phyloP scores from a whole-genome alignment of 2,888 invertebrate species.

The Empis livida region DNA sequence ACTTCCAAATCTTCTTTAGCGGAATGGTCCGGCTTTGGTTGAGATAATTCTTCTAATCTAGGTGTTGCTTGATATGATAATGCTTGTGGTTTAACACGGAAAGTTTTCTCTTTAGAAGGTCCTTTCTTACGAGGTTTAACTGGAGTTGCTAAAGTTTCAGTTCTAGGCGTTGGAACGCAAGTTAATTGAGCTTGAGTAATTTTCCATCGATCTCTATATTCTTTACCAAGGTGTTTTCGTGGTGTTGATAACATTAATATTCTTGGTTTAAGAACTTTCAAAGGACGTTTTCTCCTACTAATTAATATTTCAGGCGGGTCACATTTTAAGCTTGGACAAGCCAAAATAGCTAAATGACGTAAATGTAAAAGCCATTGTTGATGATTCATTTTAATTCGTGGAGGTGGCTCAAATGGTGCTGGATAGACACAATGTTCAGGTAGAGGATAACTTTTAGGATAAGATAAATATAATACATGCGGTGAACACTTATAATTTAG shows the following conservation, averaged over 20 bases:
- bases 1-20: no score
- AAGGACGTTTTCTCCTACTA: not conserved
- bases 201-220: no score
- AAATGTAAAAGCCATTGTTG: conserved; percentile 1
- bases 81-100: not conserved
- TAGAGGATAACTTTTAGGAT: no score
- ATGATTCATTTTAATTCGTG: not conserved
- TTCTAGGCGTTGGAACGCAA: conserved; percentile 1
- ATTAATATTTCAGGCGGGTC: not conserved
- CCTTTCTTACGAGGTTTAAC: not conserved
- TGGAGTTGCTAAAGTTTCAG: conserved; percentile 1
- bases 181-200: not conserved
- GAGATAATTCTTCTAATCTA: not conserved
- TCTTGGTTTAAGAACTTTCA: not conserved
- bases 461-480: no score
- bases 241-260: not conserved
- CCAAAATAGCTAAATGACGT: conserved; percentile 1
- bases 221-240: no score
- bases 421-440: not conserved
- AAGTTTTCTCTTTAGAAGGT: not conserved
- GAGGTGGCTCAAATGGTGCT: not conserved
- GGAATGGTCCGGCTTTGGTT: not conserved
- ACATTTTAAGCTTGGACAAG: not conserved
- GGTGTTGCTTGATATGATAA: not conserved
- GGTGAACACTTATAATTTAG: no score